A percentile compares a stretch with the other conserved stretches of the same genome.
Evolutionary conservation across 2,113 vertebrate species (phyloP).

Genomic region (Gopherus evgoodei): DNA sequence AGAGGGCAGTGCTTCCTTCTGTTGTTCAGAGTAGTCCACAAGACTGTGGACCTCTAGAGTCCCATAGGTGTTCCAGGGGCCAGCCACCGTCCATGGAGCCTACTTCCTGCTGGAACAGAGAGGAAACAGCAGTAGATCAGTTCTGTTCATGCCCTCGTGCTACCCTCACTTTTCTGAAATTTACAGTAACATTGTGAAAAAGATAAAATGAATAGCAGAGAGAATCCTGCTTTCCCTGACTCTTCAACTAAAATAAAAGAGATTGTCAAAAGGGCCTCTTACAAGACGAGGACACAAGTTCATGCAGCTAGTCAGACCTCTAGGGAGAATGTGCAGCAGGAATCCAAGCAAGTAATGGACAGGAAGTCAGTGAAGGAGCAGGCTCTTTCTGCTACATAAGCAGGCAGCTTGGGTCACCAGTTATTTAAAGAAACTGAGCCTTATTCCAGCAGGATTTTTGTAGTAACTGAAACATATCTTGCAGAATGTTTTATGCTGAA

Average conservation of each 20-base stretch:
- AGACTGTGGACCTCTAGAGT: background rate
- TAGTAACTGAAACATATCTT: background rate
- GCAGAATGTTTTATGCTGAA: background rate
- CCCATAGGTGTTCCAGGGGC: background rate
- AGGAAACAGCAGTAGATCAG: background rate
- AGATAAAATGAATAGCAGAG: background rate
- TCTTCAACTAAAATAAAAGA: background rate
- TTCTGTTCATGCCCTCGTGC: background rate
- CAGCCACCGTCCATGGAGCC: background rate
- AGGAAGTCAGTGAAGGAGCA: background rate
- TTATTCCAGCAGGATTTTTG: background rate
- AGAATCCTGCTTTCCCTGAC: background rate
- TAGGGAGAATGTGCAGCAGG: background rate
- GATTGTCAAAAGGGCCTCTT: background rate
- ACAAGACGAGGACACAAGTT: background rate
- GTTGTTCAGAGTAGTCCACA: background rate
- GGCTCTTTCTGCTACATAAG: background rate
- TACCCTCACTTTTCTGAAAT: background rate
- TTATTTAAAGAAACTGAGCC: background rate
- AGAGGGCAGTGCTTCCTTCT: background rate
- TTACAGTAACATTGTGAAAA: background rate
- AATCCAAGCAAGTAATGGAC: background rate
- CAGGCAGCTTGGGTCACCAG: background rate
- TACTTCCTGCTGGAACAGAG: background rate
- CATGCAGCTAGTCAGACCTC: background rate